phyloP scores from a whole-genome alignment of 2,797 vertebrate genomes.

The Hephaestus fuliginosus region DNA sequence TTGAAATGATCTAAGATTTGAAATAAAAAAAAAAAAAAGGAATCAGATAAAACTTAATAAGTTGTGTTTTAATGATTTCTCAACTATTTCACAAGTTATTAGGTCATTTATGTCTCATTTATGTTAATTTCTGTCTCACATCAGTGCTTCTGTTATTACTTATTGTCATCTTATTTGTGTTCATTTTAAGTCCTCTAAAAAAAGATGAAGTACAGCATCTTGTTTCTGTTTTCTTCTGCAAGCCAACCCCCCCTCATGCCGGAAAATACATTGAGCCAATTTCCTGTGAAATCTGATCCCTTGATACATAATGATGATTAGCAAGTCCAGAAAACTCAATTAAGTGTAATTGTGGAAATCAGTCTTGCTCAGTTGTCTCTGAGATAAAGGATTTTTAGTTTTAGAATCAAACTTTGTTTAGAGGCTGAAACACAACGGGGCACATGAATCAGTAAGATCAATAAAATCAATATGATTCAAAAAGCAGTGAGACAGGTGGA shows the following conservation, averaged over 20 bases:
- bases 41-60: no score
- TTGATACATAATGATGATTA: conserved; percentile 53
- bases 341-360: conserved; percentile 24
- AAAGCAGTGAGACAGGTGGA: neutral
- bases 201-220: neutral
- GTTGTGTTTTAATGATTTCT: neutral
- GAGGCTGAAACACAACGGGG: conserved; percentile 9
- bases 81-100: neutral
- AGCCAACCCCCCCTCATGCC: conserved; percentile 10
- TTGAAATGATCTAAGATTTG: neutral
- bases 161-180: no score
- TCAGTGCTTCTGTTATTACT: neutral
- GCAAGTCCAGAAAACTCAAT: conserved; percentile 58
- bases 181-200: no score
- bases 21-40: neutral
- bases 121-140: neutral
- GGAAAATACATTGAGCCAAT: conserved; percentile 44
- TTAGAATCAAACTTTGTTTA: conserved; percentile 17
- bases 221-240: conserved; percentile 20
- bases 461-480: no score
- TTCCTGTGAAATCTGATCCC: conserved; percentile 52
- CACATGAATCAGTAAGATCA: neutral
- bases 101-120: neutral
- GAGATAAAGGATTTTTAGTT: conserved; percentile 15
- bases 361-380: conserved; percentile 14